Evolutionary conservation across 2,888 invertebrate species (phyloP).

Genomic region (Oxytorus armatus): DNA sequence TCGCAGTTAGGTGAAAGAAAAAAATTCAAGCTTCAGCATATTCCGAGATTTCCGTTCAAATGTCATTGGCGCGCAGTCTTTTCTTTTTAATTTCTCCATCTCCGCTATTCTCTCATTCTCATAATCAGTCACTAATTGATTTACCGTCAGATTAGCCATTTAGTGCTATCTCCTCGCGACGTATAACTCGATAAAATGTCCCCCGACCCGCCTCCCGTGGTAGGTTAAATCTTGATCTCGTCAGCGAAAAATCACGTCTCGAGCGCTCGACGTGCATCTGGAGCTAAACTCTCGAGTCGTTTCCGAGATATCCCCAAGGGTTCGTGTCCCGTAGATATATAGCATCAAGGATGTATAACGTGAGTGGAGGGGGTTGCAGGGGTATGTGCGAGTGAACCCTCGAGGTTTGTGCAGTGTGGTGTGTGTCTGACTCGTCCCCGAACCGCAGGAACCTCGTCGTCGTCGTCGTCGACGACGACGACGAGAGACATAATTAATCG

Average conservation of each 20-base stretch:
- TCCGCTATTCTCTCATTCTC: conserved; percentile 19
- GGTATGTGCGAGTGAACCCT: conserved; percentile 56
- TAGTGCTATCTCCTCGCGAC: conserved; percentile 68
- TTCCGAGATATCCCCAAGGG: conserved; percentile 53
- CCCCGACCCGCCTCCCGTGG: conserved; percentile 55
- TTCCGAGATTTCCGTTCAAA: neutral
- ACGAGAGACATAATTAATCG: conserved; percentile 81
- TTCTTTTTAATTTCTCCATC: conserved; percentile 1
- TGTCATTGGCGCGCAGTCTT: neutral
- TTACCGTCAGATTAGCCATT: conserved; percentile 75
- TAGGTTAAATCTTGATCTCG: conserved; percentile 76
- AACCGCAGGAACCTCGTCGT: conserved; percentile 59
- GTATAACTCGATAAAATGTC: conserved; percentile 73
- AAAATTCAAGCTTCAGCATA: neutral
- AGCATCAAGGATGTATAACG: conserved; percentile 41
- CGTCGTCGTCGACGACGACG: conserved; percentile 55
- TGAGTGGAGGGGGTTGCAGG: conserved; percentile 17
- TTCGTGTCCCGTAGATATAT: conserved; percentile 22
- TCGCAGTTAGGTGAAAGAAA: neutral
- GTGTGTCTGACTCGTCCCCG: conserved; percentile 53
- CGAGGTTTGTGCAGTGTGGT: conserved; percentile 48
- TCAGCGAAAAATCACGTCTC: conserved; percentile 76
- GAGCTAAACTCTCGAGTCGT: conserved; percentile 29
- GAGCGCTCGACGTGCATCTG: conserved; percentile 39
- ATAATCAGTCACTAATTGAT: conserved; percentile 68